These are phyloP conservation scores for Hippocampus mohnikei DNA, from an alignment of 2,113 vertebrate species.

Conservation along the genomic window DNA sequence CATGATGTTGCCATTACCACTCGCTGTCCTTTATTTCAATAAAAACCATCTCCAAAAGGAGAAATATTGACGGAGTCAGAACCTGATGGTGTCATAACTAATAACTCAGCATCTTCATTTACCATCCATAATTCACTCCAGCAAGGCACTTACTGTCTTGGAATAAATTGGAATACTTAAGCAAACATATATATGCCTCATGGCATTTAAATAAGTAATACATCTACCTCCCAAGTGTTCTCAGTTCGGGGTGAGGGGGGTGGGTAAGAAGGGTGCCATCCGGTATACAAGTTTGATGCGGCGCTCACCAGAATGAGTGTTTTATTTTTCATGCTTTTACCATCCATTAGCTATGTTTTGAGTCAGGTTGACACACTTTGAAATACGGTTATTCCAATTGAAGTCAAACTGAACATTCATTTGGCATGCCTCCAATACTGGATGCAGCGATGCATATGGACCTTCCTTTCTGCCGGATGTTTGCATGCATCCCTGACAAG, in stretches of 20 bases:
- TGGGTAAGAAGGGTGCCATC: constrained; percentile 46
- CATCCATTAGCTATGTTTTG: constrained; percentile 63
- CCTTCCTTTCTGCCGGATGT: constrained; percentile 5
- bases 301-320: constrained; percentile 47
- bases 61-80: constrained; percentile 55
- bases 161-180: constrained; percentile 77
- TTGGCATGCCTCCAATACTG: constrained; percentile 34
- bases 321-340: constrained; percentile 68
- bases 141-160: constrained; percentile 71
- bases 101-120: constrained; percentile 72
- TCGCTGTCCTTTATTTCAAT: constrained; percentile 25
- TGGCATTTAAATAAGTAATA: constrained; percentile 75
- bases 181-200: constrained; percentile 71
- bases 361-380: constrained; percentile 56
- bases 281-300: constrained; percentile 64
- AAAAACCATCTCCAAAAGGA: constrained; percentile 37
- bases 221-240: constrained; percentile 55
- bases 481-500: constrained; percentile 9
- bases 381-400: constrained; percentile 55
- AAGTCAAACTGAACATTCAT: constrained; percentile 48
- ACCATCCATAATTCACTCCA: constrained; percentile 73
- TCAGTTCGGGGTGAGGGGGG: constrained; percentile 33
- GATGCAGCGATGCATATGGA: constrained; percentile 32
- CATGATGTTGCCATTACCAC: constrained; percentile 4
- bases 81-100: constrained; percentile 68